phyloP scores from a whole-genome alignment of 2,113 vertebrate genomes.

The Hippolais icterina region DNA sequence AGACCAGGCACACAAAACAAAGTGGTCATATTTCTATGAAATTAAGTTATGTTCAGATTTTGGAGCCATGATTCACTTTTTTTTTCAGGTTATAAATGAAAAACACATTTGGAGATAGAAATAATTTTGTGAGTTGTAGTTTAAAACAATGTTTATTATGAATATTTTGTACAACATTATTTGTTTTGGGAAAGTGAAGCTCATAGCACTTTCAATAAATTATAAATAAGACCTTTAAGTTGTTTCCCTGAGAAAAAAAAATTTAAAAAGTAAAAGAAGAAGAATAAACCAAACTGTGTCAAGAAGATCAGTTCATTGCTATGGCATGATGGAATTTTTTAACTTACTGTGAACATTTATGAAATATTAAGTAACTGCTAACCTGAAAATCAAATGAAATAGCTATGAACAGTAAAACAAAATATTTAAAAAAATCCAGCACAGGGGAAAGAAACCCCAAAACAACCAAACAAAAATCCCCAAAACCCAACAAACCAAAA shows the following conservation, averaged over 20 bases:
- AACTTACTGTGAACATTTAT: slow-evolving; percentile 49
- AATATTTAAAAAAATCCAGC: not conserved
- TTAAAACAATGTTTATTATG: not conserved
- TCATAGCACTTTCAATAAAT: not conserved
- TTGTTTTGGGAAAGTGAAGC: not conserved
- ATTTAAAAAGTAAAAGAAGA: not conserved
- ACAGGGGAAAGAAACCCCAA: too few species aligned
- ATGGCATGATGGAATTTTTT: not conserved
- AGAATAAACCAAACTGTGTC: not conserved
- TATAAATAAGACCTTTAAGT: not conserved
- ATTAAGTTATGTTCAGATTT: not conserved
- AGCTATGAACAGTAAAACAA: not conserved
- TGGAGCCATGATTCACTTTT: not conserved
- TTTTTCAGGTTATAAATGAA: not conserved
- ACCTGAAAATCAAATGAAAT: slow-evolving; percentile 50
- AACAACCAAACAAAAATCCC: not conserved
- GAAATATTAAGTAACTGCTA: slow-evolving; percentile 58
- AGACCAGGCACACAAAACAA: not conserved
- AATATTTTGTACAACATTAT: not conserved
- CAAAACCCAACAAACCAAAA: not conserved
- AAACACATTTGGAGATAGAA: not conserved
- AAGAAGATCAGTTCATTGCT: not conserved
- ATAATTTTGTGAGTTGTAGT: not conserved
- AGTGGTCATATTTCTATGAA: not conserved
- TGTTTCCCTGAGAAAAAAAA: not conserved